Conservation (phyloP, 2,888 invertebrate genomes). For the Pachycephus smyrnensis region DNA sequence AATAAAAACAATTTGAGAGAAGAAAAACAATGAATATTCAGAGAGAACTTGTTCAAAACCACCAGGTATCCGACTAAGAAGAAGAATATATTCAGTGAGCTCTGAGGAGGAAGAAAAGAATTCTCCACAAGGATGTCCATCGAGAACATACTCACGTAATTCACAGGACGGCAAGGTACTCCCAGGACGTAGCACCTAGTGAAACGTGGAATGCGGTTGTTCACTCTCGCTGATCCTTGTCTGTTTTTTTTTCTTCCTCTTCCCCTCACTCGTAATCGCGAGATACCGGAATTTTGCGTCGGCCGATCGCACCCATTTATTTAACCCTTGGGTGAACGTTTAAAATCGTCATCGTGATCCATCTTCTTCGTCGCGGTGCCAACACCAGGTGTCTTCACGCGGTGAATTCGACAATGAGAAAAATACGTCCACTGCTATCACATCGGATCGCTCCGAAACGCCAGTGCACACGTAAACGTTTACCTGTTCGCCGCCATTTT, state of each 20-base stretch:
- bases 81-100: too few species aligned
- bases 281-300: conserved; percentile 19
- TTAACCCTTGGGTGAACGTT: background rate
- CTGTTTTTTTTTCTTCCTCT: background rate
- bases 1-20: too few species aligned
- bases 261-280: conserved; percentile 10
- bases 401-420: conserved; percentile 23
- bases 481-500: conserved; percentile 63
- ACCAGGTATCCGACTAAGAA: too few species aligned
- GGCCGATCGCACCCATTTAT: conserved; percentile 12
- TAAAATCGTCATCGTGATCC: conserved; percentile 7
- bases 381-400: conserved; percentile 17
- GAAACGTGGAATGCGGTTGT: background rate
- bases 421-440: conserved; percentile 13
- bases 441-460: conserved; percentile 37
- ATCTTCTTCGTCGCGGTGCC: conserved; percentile 28
- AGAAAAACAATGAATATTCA: too few species aligned
- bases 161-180: background rate
- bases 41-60: too few species aligned
- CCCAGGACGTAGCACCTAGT: background rate
- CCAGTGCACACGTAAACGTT: conserved; percentile 49
- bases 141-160: too few species aligned
- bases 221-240: background rate
- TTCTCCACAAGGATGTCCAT: too few species aligned
- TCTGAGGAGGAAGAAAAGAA: too few species aligned